Evolutionary conservation across 2,888 invertebrate genomes (phyloP), one percentile per base, ranked within the genome.

Genomic region (Gonocerus acuteangulatus): DNA sequence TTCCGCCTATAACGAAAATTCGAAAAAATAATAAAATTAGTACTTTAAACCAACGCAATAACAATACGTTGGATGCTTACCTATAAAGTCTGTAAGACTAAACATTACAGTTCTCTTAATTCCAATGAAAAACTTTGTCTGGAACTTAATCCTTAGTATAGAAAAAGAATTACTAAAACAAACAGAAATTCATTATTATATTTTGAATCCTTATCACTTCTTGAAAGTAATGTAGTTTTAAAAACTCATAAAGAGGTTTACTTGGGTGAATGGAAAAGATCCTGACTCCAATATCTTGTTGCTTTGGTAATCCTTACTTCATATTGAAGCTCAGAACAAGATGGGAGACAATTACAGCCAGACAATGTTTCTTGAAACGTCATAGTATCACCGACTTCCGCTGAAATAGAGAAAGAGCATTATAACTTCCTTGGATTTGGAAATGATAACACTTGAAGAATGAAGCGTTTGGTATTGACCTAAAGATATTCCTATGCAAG

Each of bases 271-370:
- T 27, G 27, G n/a, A n/a, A n/a, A 6, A 27, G 4, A 27, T 49
- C 36, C 15, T 18, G 11, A 23, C 22, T 27, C 22, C 49, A 60
- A 16, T 60, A 49, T 18, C 60, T 60, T 4, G 21, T 34, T 0
- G 36, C 48, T 15, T 23, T 44, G 13, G 39, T 36, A 44, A 49
- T 21, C 2, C 19, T 48, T 13, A 51, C 18, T 16, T 39, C 61
- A 42, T 61, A 63, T 23, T 63, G 60, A 15, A 66, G 45, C 39
- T 65, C 63, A 2, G 59, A 61, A 56, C 69, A 69, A n/a, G 65
- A 57, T 18, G 66, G 69, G 23, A 68, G 60, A 60, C 69, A 69
- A 7, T 65, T 21, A 49, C 69, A 69, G 4, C 7, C 23, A 13
- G 7, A 2, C 2, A 2, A 48, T 9, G 27, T 27, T 9, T 27